Percentiles rank a stretch among this genome's conserved stretches.
phyloP scores from a whole-genome alignment of 1,140 invertebrate species.

The Penaeus chinensis region DNA sequence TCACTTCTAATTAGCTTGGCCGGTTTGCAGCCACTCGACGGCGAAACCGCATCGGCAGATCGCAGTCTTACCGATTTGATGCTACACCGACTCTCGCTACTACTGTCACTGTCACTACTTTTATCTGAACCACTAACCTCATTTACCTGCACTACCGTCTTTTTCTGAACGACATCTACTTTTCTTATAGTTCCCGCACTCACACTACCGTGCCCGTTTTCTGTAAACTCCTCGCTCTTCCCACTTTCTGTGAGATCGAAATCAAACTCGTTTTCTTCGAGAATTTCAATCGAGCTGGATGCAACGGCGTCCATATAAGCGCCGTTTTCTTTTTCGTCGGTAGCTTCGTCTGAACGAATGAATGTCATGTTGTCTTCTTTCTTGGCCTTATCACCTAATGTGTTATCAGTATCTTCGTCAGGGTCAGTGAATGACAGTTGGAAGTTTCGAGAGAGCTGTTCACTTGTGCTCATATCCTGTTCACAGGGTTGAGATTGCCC shows the following conservation, averaged over 20 bases:
- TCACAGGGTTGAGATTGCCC: conserved; percentile 20
- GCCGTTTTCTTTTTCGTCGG: conserved; percentile 29
- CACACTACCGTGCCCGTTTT: background rate
- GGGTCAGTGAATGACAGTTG: conserved; percentile 41
- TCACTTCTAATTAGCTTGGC: conserved; percentile 47
- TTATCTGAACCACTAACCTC: conserved; percentile 45
- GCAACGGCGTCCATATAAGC: conserved; percentile 39
- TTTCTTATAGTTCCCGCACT: background rate
- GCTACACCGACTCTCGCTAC: conserved; percentile 44
- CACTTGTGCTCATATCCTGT: conserved; percentile 45
- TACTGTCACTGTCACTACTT: conserved; percentile 49
- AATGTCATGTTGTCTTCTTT: conserved; percentile 37
- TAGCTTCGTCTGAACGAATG: conserved; percentile 18
- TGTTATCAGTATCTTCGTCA: conserved; percentile 21
- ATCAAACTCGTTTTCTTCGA: conserved; percentile 40
- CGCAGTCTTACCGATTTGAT: conserved; percentile 41
- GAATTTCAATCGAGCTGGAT: conserved; percentile 52
- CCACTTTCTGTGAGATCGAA: background rate
- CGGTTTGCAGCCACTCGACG: conserved; percentile 50
- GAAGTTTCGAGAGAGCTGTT: conserved; percentile 44
- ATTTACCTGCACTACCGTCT: conserved; percentile 38
- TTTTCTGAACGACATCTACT: background rate
- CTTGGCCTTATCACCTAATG: background rate
- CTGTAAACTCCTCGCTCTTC: background rate
- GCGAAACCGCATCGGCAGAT: conserved; percentile 41